Percentiles rank a stretch among this genome's conserved stretches.
These are phyloP conservation scores for Microcebus ravelobensis DNA, from an alignment of 2,113 vertebrate genomes.

Conservation along the genomic window DNA sequence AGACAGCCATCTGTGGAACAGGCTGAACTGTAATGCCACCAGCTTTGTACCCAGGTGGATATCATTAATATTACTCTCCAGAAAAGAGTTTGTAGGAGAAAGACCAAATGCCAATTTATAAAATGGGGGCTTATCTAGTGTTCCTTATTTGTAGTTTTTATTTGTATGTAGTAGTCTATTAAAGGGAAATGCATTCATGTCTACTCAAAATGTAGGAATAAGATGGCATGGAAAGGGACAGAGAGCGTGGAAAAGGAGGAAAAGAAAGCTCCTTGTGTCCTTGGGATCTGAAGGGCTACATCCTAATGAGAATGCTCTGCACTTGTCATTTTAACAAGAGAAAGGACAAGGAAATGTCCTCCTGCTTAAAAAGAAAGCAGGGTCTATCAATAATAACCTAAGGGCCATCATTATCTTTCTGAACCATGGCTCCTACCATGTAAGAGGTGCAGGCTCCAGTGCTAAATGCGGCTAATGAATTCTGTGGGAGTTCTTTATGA, in stretches of 20 bases:
- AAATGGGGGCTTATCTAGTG: not conserved
- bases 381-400: not conserved
- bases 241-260: not conserved
- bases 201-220: not conserved
- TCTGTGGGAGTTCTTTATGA: conserved; percentile 52
- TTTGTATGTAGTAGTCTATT: not conserved
- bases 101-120: not conserved
- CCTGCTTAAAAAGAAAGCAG: conserved; percentile 47
- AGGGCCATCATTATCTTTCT: conserved; percentile 39
- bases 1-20: not conserved
- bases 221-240: not conserved
- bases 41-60: not conserved
- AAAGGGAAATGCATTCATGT: not conserved
- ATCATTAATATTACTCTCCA: not conserved
- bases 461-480: conserved; percentile 30
- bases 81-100: not conserved
- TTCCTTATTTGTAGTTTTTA: not conserved
- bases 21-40: not conserved
- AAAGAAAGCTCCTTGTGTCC: not conserved
- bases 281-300: not conserved
- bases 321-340: conserved; percentile 19
- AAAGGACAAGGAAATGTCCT: conserved; percentile 2
- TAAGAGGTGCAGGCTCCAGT: not conserved
- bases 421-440: not conserved
- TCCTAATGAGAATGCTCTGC: not conserved